Evolutionary conservation across 2,888 invertebrate species (phyloP).

Genomic region (Horisme vitalbata): DNA sequence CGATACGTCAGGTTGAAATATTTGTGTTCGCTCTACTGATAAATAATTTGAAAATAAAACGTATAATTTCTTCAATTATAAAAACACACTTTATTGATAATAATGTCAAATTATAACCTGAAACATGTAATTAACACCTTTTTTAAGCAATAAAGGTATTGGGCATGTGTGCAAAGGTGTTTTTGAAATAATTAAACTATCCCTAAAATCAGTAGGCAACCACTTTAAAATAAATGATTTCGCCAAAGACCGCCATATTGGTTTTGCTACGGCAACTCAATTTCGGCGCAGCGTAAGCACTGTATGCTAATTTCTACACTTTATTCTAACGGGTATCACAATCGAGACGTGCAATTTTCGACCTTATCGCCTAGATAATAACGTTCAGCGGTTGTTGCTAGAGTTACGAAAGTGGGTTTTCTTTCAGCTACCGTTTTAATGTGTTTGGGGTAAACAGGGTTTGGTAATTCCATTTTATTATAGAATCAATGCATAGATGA

Average conservation of each 20-base stretch:
- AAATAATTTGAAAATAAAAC: too few relatives aligned
- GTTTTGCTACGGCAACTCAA: slow-evolving; percentile 54
- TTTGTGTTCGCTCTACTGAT: too few relatives aligned
- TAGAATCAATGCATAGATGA: slow-evolving; percentile 8
- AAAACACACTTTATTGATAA: too few relatives aligned
- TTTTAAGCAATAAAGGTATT: too few relatives aligned
- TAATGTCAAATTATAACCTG: too few relatives aligned
- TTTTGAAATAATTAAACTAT: too few relatives aligned
- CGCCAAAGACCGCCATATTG: slow-evolving; percentile 46
- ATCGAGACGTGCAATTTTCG: slow-evolving; percentile 18
- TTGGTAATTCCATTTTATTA: slow-evolving; percentile 16
- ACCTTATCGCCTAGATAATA: slow-evolving; percentile 24
- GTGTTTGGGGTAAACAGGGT: slow-evolving; percentile 31
- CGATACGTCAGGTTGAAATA: too few relatives aligned
- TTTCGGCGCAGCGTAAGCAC: slow-evolving; percentile 45
- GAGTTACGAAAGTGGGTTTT: slow-evolving; percentile 28
- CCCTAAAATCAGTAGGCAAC: neutral
- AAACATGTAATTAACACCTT: too few relatives aligned
- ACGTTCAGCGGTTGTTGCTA: slow-evolving; percentile 1
- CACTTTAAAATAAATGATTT: slow-evolving; percentile 19
- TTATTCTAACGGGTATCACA: slow-evolving; percentile 22
- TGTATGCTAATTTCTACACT: slow-evolving; percentile 48
- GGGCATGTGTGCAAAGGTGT: too few relatives aligned
- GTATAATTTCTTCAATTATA: too few relatives aligned
- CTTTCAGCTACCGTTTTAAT: slow-evolving; percentile 29